These are phyloP conservation scores for Drosophila parthenogenetica DNA, from an alignment of 2,888 invertebrate genomes.

Conservation along the genomic window DNA sequence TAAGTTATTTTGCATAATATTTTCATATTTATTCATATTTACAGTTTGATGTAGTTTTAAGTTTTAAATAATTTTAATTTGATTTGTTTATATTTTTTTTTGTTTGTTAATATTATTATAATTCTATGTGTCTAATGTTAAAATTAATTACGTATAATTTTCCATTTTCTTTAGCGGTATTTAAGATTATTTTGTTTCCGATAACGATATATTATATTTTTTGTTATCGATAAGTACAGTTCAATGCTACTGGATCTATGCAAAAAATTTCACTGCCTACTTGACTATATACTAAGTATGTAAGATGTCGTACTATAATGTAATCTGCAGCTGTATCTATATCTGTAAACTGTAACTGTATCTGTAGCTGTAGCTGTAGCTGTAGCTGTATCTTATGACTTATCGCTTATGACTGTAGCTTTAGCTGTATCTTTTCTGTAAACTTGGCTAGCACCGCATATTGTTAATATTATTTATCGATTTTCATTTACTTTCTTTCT, in stretches of 20 bases:
- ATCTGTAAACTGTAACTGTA: constrained; percentile 27
- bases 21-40: constrained; percentile 41
- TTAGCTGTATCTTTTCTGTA: constrained; percentile 18
- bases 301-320: constrained; percentile 24
- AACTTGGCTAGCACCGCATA: constrained; percentile 73
- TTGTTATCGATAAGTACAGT: constrained; percentile 16
- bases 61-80: constrained; percentile 3
- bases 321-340: constrained; percentile 7
- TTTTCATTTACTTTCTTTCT: neutral
- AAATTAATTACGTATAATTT: constrained; percentile 71
- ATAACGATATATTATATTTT: constrained; percentile 24
- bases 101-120: constrained; percentile 16
- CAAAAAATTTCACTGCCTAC: constrained; percentile 70
- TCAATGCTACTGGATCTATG: constrained; percentile 56
- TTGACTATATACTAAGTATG: constrained; percentile 25
- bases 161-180: constrained; percentile 22
- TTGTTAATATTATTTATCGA: constrained; percentile 45
- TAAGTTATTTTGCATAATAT: constrained; percentile 35
- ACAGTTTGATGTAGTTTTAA: constrained; percentile 43
- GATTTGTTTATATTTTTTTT: constrained; percentile 24
- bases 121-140: constrained; percentile 45
- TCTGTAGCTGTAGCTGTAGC: constrained; percentile 20
- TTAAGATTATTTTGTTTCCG: constrained; percentile 6
- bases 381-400: constrained; percentile 3
- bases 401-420: constrained; percentile 13